Evolutionary conservation across 2,113 vertebrate species (phyloP).

Genomic region (Pampusana beccarii): DNA sequence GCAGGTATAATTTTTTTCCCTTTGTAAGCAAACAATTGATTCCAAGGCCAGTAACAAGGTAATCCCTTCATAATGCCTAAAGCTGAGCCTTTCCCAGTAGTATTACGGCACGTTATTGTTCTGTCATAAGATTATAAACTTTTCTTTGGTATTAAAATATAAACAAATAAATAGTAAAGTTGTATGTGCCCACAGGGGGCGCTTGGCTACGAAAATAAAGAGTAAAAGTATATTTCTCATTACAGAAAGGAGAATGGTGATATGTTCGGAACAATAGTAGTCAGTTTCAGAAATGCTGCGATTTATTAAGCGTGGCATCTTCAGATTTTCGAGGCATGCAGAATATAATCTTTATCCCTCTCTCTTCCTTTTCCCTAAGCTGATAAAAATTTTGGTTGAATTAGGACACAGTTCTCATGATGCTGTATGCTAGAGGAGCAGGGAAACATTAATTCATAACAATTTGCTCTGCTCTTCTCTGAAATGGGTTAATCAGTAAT

Average conservation of each 20-base stretch:
- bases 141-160: not conserved
- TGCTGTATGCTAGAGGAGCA: not conserved
- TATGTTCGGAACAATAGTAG: slow-evolving; percentile 5
- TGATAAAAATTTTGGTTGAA: not conserved
- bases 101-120: slow-evolving; percentile 2
- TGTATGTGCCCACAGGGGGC: not conserved
- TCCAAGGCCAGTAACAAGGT: not conserved
- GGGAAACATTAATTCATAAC: not conserved
- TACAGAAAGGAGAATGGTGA: not conserved
- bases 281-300: slow-evolving; percentile 26
- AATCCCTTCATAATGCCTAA: not conserved
- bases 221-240: not conserved
- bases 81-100: not conserved
- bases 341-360: not conserved
- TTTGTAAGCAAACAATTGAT: not conserved
- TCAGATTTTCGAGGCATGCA: slow-evolving; percentile 35
- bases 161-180: slow-evolving; percentile 4
- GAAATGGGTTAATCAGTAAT: not conserved
- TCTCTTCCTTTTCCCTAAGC: not conserved
- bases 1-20: not conserved
- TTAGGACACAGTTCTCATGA: not conserved
- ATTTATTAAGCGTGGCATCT: not conserved
- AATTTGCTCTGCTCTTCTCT: not conserved
- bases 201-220: not conserved
- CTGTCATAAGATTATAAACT: not conserved